A percentile compares a stretch with the other conserved stretches of the same genome.
Evolutionary conservation across 2,797 vertebrate species (phyloP).

Genomic region (Avahi laniger): DNA sequence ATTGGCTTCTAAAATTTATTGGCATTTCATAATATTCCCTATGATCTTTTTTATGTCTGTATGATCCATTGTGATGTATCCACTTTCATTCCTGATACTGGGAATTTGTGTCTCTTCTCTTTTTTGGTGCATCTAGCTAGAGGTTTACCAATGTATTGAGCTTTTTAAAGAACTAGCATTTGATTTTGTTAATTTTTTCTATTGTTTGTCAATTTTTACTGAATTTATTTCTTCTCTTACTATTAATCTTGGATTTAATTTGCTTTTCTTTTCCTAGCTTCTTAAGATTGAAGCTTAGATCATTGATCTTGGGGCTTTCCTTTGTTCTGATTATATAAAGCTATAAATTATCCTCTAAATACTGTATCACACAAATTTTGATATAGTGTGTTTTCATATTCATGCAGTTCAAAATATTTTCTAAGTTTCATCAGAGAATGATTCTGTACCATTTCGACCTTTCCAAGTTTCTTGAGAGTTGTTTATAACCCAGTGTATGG

Average conservation of each 20-base stretch:
- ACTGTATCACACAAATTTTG: not conserved
- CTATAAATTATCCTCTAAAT: not conserved
- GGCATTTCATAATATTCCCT: not conserved
- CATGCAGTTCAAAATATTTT: not conserved
- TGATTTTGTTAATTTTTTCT: not conserved
- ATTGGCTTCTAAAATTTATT: not conserved
- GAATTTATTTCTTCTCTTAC: not conserved
- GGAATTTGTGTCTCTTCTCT: not conserved
- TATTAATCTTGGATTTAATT: not conserved
- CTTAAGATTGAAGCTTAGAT: not conserved
- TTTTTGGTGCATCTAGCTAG: not conserved
- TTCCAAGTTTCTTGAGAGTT: not conserved
- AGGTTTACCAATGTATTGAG: not conserved
- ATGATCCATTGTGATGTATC: not conserved
- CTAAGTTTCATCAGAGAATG: not conserved
- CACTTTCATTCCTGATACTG: not conserved
- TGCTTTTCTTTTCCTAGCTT: not conserved
- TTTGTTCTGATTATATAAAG: not conserved
- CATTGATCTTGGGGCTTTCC: not conserved
- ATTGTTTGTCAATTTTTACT: not conserved
- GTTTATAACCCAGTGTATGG: not conserved
- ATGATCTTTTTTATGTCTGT: not conserved
- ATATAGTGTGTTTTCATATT: not conserved
- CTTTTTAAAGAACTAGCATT: not conserved
- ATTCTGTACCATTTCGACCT: not conserved